A percentile compares a stretch with the other conserved stretches of the same genome.
These are phyloP conservation scores for Pyrrhura leucotis DNA, from an alignment of 2,797 vertebrate genomes.

Conservation along the genomic window DNA sequence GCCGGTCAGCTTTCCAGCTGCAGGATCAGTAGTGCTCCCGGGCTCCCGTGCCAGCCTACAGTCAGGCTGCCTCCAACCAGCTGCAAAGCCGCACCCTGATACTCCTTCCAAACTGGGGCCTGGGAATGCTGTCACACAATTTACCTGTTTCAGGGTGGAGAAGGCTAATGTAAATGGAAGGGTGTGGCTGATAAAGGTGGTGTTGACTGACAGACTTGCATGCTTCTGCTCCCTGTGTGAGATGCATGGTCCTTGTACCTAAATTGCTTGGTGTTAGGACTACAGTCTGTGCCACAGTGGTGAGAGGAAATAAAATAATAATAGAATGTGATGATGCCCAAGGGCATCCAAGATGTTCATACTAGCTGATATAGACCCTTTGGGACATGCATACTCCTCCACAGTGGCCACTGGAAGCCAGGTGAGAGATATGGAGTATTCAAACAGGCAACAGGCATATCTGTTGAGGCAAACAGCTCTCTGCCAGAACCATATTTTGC, in stretches of 20 bases:
- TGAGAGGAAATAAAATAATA: background rate
- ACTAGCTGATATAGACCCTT: background rate
- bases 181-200: conserved; percentile 49
- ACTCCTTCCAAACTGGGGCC: conserved; percentile 30
- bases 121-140: conserved; percentile 45
- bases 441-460: background rate
- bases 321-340: background rate
- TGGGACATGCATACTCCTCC: background rate
- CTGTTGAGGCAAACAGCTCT: background rate
- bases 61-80: background rate
- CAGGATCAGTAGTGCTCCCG: background rate
- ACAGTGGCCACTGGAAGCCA: background rate
- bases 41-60: background rate
- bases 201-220: background rate
- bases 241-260: background rate
- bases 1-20: background rate
- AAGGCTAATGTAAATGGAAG: background rate
- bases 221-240: background rate
- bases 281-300: background rate
- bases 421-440: background rate
- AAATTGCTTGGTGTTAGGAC: background rate
- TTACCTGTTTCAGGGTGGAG: conserved; percentile 61
- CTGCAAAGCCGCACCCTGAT: conserved; percentile 30
- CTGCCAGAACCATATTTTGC: background rate
- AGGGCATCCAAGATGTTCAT: background rate